A percentile compares a stretch with the other conserved stretches of the same genome.
These are phyloP conservation scores for Tuberolachnus salignus DNA, from an alignment of 2,888 invertebrate species.

Conservation along the genomic window DNA sequence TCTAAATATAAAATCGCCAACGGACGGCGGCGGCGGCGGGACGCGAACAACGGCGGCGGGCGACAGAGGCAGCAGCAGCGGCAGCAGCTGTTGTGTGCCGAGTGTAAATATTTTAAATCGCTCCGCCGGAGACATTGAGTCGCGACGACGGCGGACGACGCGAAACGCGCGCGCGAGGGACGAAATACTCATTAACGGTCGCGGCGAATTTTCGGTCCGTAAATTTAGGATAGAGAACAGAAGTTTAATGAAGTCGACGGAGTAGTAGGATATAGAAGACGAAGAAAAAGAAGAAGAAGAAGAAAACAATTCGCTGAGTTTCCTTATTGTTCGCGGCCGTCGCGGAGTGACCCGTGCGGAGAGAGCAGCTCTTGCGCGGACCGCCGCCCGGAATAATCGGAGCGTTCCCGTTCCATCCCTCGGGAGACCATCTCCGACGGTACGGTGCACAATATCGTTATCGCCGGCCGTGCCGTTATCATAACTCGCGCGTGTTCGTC, in stretches of 20 bases:
- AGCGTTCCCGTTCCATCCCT: too few relatives aligned
- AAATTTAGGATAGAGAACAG: too few relatives aligned
- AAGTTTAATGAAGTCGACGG: too few relatives aligned
- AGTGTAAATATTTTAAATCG: conserved; percentile 17
- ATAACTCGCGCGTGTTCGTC: background rate
- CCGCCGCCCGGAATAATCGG: too few relatives aligned
- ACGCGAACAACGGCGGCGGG: conserved; percentile 27
- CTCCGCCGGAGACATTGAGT: conserved; percentile 16
- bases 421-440: too few relatives aligned
- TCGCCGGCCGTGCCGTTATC: too few relatives aligned
- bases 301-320: background rate
- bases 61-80: conserved; percentile 14
- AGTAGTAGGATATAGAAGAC: too few relatives aligned
- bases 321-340: too few relatives aligned
- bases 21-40: conserved; percentile 43
- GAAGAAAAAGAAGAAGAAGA: too few relatives aligned
- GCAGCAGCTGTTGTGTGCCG: conserved; percentile 3
- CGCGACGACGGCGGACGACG: background rate
- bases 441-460: background rate
- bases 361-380: too few relatives aligned
- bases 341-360: too few relatives aligned
- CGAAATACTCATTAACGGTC: background rate
- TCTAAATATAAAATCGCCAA: conserved; percentile 57
- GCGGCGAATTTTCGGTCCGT: too few relatives aligned
- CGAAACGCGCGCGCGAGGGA: conserved; percentile 6